These are phyloP conservation scores for Oenanthe melanoleuca DNA, from an alignment of 2,113 vertebrate species.

Conservation along the genomic window DNA sequence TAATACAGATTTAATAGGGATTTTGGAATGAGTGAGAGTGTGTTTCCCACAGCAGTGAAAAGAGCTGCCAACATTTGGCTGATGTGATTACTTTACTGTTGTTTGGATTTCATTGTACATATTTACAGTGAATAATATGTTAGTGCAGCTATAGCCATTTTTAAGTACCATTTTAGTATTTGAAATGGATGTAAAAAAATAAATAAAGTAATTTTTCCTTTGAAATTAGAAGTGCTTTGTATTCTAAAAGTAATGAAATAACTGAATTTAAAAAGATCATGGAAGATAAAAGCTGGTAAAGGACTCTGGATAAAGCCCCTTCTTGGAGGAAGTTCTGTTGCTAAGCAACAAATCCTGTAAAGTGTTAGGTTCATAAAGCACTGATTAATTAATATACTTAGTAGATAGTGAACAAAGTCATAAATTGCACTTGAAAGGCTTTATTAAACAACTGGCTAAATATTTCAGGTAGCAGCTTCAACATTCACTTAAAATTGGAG, in stretches of 20 bases:
- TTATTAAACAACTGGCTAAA: neutral
- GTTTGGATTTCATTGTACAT: neutral
- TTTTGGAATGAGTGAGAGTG: neutral
- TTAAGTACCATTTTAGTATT: neutral
- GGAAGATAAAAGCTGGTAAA: neutral
- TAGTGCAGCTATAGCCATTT: neutral
- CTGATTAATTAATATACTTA: slow-evolving; percentile 46
- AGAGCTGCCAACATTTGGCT: neutral
- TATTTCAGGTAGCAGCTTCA: neutral
- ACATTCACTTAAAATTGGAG: neutral
- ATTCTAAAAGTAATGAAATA: neutral
- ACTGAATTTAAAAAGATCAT: neutral
- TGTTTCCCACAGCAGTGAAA: neutral
- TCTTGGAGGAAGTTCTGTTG: slow-evolving; percentile 4
- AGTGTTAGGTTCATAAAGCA: slow-evolving; percentile 6
- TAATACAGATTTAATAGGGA: neutral
- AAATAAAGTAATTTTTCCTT: neutral
- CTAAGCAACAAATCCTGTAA: slow-evolving; percentile 15
- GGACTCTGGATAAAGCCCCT: neutral
- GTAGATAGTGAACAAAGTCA: neutral
- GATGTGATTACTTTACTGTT: neutral
- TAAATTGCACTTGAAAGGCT: neutral
- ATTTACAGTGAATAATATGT: neutral
- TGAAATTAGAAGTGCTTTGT: neutral
- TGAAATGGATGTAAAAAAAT: neutral